Evolutionary conservation across 2,797 vertebrate species (phyloP).

Genomic region (Eupleurogrammus muticus): DNA sequence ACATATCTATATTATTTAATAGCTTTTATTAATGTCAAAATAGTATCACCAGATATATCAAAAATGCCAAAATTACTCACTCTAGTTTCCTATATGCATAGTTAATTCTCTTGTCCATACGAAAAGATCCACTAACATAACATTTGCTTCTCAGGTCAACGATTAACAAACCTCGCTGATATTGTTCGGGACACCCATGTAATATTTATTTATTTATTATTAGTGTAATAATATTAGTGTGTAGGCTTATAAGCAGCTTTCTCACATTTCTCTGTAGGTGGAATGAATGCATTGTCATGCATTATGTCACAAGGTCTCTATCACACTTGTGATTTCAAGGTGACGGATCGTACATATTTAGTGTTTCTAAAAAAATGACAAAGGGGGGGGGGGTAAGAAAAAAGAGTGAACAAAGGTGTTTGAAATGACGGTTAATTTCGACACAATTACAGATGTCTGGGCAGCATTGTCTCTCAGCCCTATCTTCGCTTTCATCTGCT

Average conservation of each 20-base stretch:
- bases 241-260: neutral
- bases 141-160: no score
- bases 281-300: neutral
- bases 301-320: neutral
- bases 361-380: slow-evolving; percentile 15
- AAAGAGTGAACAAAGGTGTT: slow-evolving; percentile 40
- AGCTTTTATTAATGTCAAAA: no score
- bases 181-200: neutral
- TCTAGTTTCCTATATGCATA: no score
- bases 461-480: slow-evolving; percentile 22
- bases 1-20: no score
- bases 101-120: no score
- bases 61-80: no score
- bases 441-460: slow-evolving; percentile 36
- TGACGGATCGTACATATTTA: neutral
- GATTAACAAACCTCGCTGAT: no score
- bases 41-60: no score
- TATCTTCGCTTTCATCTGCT: slow-evolving; percentile 51
- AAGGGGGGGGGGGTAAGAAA: neutral
- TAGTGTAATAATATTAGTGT: no score
- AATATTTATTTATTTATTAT: no score
- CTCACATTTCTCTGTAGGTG: neutral
- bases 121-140: no score
- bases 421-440: slow-evolving; percentile 30
- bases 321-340: slow-evolving; percentile 3